phyloP scores from a whole-genome alignment of 2,797 vertebrate genomes.

The Poecilia picta region DNA sequence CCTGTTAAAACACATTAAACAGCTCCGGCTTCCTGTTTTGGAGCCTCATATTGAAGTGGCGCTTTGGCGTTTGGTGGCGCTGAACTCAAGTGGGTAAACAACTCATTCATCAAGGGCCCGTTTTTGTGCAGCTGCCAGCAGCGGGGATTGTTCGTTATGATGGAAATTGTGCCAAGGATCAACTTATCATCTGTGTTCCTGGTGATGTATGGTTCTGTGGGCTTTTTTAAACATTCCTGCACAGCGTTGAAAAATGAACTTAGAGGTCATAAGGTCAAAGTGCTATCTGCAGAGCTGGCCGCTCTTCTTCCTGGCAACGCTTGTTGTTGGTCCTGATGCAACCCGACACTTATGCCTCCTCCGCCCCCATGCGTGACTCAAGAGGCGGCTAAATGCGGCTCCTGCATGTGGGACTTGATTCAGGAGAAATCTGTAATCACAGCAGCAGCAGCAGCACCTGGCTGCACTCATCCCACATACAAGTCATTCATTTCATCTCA shows the following conservation, averaged over 20 bases:
- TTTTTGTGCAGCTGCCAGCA: constrained; percentile 70
- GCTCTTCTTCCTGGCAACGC: constrained; percentile 33
- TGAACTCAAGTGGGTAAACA: constrained; percentile 71
- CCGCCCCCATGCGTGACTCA: constrained; percentile 31
- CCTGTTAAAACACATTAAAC: constrained; percentile 31
- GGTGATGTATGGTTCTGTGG: constrained; percentile 61
- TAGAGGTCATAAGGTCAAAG: constrained; percentile 44
- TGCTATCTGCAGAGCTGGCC: constrained; percentile 32
- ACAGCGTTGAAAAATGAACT: constrained; percentile 41
- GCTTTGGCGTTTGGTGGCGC: constrained; percentile 56
- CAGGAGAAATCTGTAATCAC: constrained; percentile 22
- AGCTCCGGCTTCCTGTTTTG: constrained; percentile 59
- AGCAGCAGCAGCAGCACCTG: neutral
- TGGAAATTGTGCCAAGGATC: constrained; percentile 73
- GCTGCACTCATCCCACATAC: neutral
- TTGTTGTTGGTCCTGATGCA: constrained; percentile 51
- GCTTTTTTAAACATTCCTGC: constrained; percentile 31
- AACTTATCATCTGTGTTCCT: constrained; percentile 68
- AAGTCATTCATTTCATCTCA: neutral
- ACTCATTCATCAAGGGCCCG: constrained; percentile 68
- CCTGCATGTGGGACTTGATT: constrained; percentile 29
- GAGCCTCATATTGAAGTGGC: constrained; percentile 72
- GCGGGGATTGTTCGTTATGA: constrained; percentile 69
- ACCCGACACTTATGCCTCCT: constrained; percentile 42
- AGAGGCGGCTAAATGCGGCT: constrained; percentile 47